These are phyloP conservation scores for Trematomus loennbergii DNA, from an alignment of 2,113 vertebrate species.

Conservation along the genomic window DNA sequence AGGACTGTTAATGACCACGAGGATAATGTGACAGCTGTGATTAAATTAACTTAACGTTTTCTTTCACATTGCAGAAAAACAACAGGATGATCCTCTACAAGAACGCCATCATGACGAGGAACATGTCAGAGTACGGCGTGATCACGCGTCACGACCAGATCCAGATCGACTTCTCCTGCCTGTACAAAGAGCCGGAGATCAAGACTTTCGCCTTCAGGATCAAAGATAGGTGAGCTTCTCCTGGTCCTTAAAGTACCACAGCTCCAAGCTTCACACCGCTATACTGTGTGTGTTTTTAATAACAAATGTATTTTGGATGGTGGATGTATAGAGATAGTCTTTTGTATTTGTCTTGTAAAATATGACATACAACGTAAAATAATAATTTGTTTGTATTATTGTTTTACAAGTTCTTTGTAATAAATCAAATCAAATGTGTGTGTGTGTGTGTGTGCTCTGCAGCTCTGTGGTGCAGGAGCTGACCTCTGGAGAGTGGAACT, in stretches of 20 bases:
- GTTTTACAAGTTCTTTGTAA: too few relatives aligned
- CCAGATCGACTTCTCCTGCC: neutral
- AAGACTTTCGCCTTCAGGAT: neutral
- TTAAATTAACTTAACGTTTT: neutral
- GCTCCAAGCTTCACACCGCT: too few relatives aligned
- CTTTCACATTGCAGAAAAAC: neutral
- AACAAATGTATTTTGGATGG: too few relatives aligned
- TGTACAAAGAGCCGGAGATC: neutral
- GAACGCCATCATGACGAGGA: neutral
- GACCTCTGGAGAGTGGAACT: neutral
- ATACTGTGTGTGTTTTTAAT: too few relatives aligned
- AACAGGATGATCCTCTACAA: neutral
- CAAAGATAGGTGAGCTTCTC: neutral
- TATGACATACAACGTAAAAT: too few relatives aligned
- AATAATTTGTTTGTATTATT: too few relatives aligned
- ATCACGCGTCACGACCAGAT: neutral
- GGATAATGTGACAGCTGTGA: neutral
- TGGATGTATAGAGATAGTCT: too few relatives aligned
- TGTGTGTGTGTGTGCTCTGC: too few relatives aligned
- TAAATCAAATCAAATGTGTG: neutral
- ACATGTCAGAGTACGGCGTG: neutral
- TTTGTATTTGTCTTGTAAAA: too few relatives aligned
- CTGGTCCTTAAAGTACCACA: neutral
- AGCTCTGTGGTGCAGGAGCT: neutral
- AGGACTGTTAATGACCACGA: neutral